Evolutionary conservation across 37 sponge, comb jelly and placozoan species (phyloP), one percentile per base, ranked within the genome.

Genomic region (Geodia barretti): DNA sequence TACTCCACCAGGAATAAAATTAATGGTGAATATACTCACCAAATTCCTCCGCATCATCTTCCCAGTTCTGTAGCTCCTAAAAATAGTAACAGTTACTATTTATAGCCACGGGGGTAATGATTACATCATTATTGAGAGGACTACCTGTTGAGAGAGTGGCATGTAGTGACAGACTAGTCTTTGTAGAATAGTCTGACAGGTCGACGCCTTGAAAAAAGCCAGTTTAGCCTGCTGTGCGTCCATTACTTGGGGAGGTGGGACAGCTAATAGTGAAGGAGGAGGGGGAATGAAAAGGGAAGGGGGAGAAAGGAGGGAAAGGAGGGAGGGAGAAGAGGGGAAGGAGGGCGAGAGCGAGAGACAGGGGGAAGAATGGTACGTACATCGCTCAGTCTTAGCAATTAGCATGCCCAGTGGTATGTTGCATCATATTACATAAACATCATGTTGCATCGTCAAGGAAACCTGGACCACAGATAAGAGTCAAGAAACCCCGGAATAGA

Each of bases 41-140:
- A 75, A 86, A 91, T n/a, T 91, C 92, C 33, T 92, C 92, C 2
- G 92, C 77, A 41, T 75, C 75, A 28, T 75, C 73, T 3, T 92
- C 60, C 88, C 80, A 86, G 0, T 36, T 1, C 41, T 65, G 30
- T 34, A 92, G 47, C 71, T 92, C 92, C 74, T 82, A 60, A 9
- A 7, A 33, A 38, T 25, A 78, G 54, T 47, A n/a, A n/a, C n/a
- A 47, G 54, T 47, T 47, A 47, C 54, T 47, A 47, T 47, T 47
- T 47, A 47, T 47, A 47, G 14, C 7, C 54, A 47, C 54, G 14
- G 7, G 54, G 54, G 54, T 7, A 47, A 17, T 47, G 7, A 47
- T 47, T 47, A 47, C 54, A 47, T 3, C 75, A 47, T 17, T 47
- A 47, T 47, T 47, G 11, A 47, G 11, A 47, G 54, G 14, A 14